Percentiles rank a stretch among this genome's conserved stretches.
Conservation (phyloP, 2,888 invertebrate species). For the Ochropleura plecta region DNA sequence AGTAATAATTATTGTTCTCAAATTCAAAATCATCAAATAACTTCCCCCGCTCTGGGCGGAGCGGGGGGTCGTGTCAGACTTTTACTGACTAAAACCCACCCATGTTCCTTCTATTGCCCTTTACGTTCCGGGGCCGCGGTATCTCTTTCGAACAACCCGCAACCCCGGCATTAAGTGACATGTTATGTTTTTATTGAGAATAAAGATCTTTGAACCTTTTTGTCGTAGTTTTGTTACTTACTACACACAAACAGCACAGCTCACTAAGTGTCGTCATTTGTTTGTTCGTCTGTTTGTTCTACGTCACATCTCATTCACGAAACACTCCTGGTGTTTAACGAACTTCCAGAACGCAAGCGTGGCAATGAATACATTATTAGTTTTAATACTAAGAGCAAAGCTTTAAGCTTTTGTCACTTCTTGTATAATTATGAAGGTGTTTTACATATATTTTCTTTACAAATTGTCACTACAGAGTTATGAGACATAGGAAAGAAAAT, state of each 20-base stretch:
- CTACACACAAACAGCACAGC: neutral
- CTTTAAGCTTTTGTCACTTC: slow-evolving; percentile 33
- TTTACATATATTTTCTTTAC: slow-evolving; percentile 6
- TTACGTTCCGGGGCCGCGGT: no score
- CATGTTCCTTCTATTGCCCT: no score
- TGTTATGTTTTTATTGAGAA: no score
- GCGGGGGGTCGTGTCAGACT: no score
- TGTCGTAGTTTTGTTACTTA: no score
- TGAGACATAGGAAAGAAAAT: neutral
- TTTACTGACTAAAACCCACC: no score
- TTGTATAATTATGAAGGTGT: slow-evolving; percentile 8
- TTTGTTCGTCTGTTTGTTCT: slow-evolving; percentile 35
- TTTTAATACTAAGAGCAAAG: slow-evolving; percentile 54
- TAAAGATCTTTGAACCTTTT: no score
- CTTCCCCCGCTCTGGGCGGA: no score
- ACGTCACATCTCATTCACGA: slow-evolving; percentile 23
- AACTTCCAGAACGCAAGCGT: slow-evolving; percentile 74
- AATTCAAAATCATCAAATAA: no score
- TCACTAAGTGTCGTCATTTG: slow-evolving; percentile 15
- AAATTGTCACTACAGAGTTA: neutral
- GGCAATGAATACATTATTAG: slow-evolving; percentile 66
- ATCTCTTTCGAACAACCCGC: no score
- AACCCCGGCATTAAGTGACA: no score
- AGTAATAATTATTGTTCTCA: no score
- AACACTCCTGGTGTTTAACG: slow-evolving; percentile 57